Evolutionary conservation across 2,888 invertebrate genomes (phyloP), one percentile per base, ranked within the genome.

Genomic region (Orchesella flavescens): DNA sequence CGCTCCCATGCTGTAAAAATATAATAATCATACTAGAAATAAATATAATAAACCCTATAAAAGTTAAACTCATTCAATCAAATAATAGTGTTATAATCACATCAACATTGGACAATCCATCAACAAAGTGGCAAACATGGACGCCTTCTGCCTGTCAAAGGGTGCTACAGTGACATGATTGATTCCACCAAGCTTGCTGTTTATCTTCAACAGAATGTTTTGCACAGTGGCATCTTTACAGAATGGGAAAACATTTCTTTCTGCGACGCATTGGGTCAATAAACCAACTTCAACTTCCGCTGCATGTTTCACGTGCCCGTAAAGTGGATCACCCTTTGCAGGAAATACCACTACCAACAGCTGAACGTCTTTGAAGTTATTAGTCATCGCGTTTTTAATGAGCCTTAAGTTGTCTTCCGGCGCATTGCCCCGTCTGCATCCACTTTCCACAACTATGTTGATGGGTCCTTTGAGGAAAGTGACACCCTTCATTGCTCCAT

Each of bases 181-280:
- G 74, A 89, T 89, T 34, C 90, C 90, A 7, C 90, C 91, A 73
- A 91, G 84, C 86, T 91, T 91, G 21, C 89, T 89, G 86, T 90
- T 90, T 34, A 91, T 87, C 86, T 91, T 91, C 17, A 88, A 75
- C 19, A 87, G 76, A 19, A 89, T 87, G 80, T 89, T 89, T 21
- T 89, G 87, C 71, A 90, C 89, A n/a, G 88, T 78, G 10, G 71
- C 44, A 1, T 46, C 57, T 12, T 49, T 43, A 1, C 9, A 4
- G 13, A 15, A 12, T 10, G n/a, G 1, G 15, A 77, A 43, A 21
- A 73, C 83, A 46, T 75, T 79, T 44, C 43, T 19, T 1, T 21
- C 71, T 68, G 89, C 88, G n/a, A 91, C 89, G 83, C 90, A 90
- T 86, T 90, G 90, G 13, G 90, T 90, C 21, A 90, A 86, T 2